Percentiles rank a stretch among this genome's conserved stretches.
Conservation (phyloP, 2,888 invertebrate genomes). For the Hanleya hanleyi region DNA sequence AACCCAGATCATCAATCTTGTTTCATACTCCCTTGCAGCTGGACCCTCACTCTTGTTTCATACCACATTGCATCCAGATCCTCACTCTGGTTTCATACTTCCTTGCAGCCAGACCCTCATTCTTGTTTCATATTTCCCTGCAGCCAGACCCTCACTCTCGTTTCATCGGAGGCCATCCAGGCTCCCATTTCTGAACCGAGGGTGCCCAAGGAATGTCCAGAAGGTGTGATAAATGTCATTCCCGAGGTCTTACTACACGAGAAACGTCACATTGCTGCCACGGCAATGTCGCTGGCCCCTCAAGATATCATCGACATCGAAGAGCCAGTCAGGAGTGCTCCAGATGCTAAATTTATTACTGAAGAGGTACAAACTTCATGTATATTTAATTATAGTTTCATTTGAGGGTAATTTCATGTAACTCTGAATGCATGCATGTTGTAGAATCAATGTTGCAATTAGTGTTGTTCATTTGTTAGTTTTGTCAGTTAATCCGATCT, state of each 20-base stretch:
- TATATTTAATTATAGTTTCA: not conserved
- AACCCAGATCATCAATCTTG: no score
- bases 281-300: not conserved
- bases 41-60: no score
- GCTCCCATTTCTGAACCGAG: constrained; percentile 13
- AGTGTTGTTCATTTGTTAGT: no score
- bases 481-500: no score
- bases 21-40: no score
- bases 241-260: not conserved
- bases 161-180: constrained; percentile 16
- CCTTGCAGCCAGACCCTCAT: no score
- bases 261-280: not conserved
- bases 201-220: constrained; percentile 10
- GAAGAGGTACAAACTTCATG: not conserved
- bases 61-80: no score
- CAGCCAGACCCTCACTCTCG: constrained; percentile 41
- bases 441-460: no score
- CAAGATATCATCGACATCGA: not conserved
- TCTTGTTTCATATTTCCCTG: constrained; percentile 5
- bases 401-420: no score
- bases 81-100: no score
- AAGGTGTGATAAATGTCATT: constrained; percentile 13
- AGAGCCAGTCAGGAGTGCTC: not conserved
- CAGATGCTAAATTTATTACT: not conserved
- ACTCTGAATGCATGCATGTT: no score